phyloP scores from a whole-genome alignment of 2,888 invertebrate genomes.

The Orthosia cruda region DNA sequence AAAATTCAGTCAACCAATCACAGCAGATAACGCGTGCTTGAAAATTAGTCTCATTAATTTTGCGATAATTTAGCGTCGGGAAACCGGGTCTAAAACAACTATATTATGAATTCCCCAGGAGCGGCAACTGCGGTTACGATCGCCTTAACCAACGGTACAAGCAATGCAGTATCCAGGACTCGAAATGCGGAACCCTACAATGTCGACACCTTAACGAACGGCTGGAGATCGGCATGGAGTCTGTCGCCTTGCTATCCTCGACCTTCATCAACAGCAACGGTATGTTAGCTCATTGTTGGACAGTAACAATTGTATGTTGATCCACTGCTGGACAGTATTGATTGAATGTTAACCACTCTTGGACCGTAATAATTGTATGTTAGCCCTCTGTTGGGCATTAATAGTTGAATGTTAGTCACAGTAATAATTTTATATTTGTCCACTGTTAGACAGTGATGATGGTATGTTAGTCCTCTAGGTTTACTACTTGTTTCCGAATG shows the following conservation, averaged over 20 bases:
- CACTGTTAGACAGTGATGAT: too few species aligned
- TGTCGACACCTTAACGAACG: constrained; percentile 98
- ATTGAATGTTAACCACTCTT: too few species aligned
- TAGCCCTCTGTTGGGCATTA: too few species aligned
- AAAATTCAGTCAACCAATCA: too few species aligned
- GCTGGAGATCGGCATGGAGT: constrained; percentile 98
- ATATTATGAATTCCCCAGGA: constrained; percentile 77
- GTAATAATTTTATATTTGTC: too few species aligned
- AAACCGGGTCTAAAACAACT: too few species aligned
- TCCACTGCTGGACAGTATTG: background rate
- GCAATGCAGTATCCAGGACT: constrained; percentile 93
- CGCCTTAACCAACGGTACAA: constrained; percentile 94
- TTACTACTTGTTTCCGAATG: too few species aligned
- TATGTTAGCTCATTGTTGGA: constrained; percentile 45
- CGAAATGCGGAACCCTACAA: constrained; percentile 98
- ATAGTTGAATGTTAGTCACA: background rate
- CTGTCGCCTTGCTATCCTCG: constrained; percentile 95
- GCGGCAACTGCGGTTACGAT: constrained; percentile 99
- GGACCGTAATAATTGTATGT: background rate
- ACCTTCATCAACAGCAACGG: constrained; percentile 95
- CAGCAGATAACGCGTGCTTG: too few species aligned
- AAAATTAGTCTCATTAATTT: too few species aligned
- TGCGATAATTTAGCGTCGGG: too few species aligned
- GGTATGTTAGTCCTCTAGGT: too few species aligned
- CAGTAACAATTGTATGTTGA: background rate